Base-by-base conservation (phyloP, 2,888 invertebrate species). In the Apodemia zela region DNA sequence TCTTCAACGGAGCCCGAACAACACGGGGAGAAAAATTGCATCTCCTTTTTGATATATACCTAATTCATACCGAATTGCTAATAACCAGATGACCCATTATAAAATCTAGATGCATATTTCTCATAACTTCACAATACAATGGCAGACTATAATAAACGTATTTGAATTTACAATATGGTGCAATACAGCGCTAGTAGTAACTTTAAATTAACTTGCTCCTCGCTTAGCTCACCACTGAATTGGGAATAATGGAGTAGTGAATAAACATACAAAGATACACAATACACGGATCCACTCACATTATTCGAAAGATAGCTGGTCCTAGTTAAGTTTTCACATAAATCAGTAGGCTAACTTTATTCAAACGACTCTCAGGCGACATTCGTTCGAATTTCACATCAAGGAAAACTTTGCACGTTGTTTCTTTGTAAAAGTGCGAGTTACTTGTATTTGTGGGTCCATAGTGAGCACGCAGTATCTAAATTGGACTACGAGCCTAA, bases 311-410 rank as follows among this genome's bases (percentile, higher is more conserved):
- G 77, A 75, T 67, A 71, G 75, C 73, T 42, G 42, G 42, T 42
- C 13, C 76, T 75, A 76, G 61, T 25, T 77, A 89, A 89, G 83
- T 89, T 90, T 87, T 71, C 78, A 83, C 88, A 89, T 90, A 89
- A 89, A 90, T 89, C 89, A 89, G 86, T 77, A 74, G 77, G 74
- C 82, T 86, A 89, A 89, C 87, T 90, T 89, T 89, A 89, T 89
- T 89, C 88, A 88, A 89, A 89, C 87, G 88, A 88, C 88, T 89
- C 89, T 89, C 88, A 78, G 79, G 88, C 83, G 87, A 89, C 88
- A 88, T 82, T 85, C 84, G 88, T 89, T 88, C 80, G 84, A 80
- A 82, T 82, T 85, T 79, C 79, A 79, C 87, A 81, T 87, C 83
- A 82, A 81, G 80, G 75, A 42, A 76, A 87, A 89, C 83, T 89